phyloP scores from a whole-genome alignment of 2,113 vertebrate genomes.

The Leptobrachium ailaonicum region DNA sequence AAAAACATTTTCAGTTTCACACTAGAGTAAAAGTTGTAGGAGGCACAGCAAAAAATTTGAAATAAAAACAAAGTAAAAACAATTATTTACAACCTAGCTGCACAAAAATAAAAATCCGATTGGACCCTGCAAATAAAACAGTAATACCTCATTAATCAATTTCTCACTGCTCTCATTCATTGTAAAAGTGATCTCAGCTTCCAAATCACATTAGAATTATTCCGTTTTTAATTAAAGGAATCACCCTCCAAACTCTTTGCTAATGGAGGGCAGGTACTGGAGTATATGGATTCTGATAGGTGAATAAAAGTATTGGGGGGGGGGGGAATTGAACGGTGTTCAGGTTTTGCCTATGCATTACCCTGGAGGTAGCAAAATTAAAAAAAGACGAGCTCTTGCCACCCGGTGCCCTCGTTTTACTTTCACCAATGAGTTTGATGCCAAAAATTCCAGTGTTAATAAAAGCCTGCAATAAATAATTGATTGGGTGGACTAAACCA shows the following conservation, averaged over 20 bases:
- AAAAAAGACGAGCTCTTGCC: not conserved
- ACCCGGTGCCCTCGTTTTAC: not conserved
- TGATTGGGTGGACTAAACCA: no score
- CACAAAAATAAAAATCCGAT: constrained; percentile 33
- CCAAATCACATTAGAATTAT: not conserved
- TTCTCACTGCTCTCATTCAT: not conserved
- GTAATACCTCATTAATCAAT: not conserved
- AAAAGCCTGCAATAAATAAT: no score
- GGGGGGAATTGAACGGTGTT: not conserved
- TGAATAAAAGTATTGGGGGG: not conserved
- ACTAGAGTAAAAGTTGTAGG: constrained; percentile 28
- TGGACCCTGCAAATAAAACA: constrained; percentile 33
- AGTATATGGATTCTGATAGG: not conserved
- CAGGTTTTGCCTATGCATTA: constrained; percentile 11
- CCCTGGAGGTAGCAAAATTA: constrained; percentile 33
- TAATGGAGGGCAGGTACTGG: not conserved
- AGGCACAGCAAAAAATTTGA: constrained; percentile 29
- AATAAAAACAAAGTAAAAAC: constrained; percentile 7
- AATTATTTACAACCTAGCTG: constrained; percentile 43
- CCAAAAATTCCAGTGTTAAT: constrained; percentile 34
- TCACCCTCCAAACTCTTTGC: not conserved
- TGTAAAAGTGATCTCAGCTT: not conserved
- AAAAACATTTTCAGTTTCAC: constrained; percentile 24
- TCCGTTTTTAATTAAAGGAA: not conserved
- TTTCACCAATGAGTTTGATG: not conserved